Conservation (phyloP, 2,797 vertebrate genomes). For the Mareca penelope region DNA sequence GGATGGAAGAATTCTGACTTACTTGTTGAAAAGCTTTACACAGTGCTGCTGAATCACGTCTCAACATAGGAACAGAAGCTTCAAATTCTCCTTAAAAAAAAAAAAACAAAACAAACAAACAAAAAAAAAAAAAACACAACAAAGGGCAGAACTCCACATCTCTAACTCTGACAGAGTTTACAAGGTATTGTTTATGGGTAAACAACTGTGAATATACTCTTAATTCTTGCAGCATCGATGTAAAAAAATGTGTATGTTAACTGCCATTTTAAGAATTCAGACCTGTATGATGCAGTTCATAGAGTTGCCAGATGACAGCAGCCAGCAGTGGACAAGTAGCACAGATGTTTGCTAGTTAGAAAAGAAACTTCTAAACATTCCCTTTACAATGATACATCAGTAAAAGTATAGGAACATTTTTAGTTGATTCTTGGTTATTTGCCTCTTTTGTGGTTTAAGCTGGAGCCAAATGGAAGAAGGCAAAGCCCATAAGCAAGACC, state of each 20-base stretch:
- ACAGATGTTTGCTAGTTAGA: background rate
- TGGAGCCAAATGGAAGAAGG: background rate
- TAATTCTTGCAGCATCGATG: background rate
- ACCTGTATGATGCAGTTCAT: background rate
- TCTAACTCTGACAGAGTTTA: accelerated
- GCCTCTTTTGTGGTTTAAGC: background rate
- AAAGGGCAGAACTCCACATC: background rate
- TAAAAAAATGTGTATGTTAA: background rate
- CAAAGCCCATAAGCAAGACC: background rate
- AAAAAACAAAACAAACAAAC: too few relatives aligned
- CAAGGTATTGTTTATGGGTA: background rate
- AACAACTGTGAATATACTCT: background rate
- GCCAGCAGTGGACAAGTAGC: background rate
- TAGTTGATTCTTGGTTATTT: background rate
- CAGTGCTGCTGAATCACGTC: constrained; percentile 6
- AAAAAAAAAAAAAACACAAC: background rate
- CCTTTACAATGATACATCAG: background rate
- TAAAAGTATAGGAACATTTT: background rate
- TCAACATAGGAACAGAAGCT: background rate
- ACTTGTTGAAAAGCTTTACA: background rate
- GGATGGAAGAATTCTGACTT: background rate
- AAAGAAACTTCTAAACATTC: background rate
- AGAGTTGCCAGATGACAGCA: background rate
- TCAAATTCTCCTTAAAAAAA: background rate
- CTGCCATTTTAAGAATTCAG: background rate